A percentile compares a stretch with the other conserved stretches of the same genome.
Evolutionary conservation across 1,140 invertebrate species (phyloP).

Genomic region (Hestina assimilis): DNA sequence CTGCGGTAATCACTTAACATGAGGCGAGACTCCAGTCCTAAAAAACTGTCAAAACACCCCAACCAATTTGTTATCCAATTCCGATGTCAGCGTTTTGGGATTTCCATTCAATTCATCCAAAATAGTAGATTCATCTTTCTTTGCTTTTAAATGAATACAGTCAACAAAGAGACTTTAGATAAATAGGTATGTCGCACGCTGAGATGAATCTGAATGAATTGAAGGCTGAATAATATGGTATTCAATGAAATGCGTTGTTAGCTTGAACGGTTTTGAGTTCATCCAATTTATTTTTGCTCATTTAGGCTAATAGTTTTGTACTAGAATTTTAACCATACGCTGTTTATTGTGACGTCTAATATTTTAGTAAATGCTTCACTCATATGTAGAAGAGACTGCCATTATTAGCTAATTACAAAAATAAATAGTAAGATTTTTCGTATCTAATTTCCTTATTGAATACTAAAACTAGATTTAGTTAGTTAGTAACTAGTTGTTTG

Average conservation of each 20-base stretch:
- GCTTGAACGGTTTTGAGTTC: constrained; percentile 25
- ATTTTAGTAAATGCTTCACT: not conserved
- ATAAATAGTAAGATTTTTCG: no score
- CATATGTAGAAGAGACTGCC: not conserved
- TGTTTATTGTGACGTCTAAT: constrained; percentile 17
- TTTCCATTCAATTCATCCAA: no score
- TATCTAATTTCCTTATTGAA: no score
- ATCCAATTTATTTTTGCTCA: constrained; percentile 33
- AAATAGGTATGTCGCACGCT: constrained; percentile 22
- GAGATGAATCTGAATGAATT: constrained; percentile 27
- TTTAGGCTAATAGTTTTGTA: constrained; percentile 29
- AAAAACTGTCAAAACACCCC: no score
- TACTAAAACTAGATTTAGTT: no score
- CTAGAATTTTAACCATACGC: constrained; percentile 25
- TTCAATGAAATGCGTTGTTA: constrained; percentile 31
- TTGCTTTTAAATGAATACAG: constrained; percentile 7
- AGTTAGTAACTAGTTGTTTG: no score
- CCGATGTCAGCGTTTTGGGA: no score
- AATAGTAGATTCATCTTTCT: no score
- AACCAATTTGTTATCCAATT: no score
- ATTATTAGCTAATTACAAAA: no score
- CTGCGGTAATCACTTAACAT: no score
- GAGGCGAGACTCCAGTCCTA: no score
- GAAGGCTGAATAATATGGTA: constrained; percentile 26
- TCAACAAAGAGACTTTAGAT: constrained; percentile 28